Evolutionary conservation across 2,113 vertebrate species (phyloP), one percentile per base, ranked within the genome.

Genomic region (Herpetotheres cachinnans): DNA sequence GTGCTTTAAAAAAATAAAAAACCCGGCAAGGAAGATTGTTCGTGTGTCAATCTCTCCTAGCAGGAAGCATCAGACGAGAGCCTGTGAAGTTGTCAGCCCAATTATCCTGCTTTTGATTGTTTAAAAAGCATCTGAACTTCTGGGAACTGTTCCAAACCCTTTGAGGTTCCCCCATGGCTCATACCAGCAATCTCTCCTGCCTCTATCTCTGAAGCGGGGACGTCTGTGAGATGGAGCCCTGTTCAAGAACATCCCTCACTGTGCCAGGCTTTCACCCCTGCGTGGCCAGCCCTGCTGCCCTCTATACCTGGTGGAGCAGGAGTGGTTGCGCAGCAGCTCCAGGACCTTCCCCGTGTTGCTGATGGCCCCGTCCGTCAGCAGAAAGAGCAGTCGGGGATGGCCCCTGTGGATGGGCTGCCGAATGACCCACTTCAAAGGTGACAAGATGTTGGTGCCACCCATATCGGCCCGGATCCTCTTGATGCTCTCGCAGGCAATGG

Each of bases 361-460:
- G 94, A 98, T 84, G 2, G 99, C 97, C 1, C 99, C 98, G 0
- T 98, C 97, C 0, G 98, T 99, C 93, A 99, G 98, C 79, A 99
- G 95, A 62, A 99, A 99, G 72, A 99, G 98, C 50, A 99, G 98
- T 5, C 99, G 98, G 1, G 99, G 99, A 82, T 99, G 99, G 62
- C 99, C 99, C 8, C 96, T 98, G 95, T 97, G 98, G 87, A 98
- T 84, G 7, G 99, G 99, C 98, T 99, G 99, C 61, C 98, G 98
- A 71, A 98, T 88, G 83, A 99, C 81, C 99, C 99, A 99, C 91
- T 97, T 98, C 78, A 99, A 97, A 0, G 99, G 99, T 0, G 98
- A 97, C 18, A 99, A 89, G 94, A 99, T 54, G 96, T 99, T 99
- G 94, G 98, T 99, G 24, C 98, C 98, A 2, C 99, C 99, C 99